Percentiles rank a stretch among this genome's conserved stretches.
phyloP scores from a whole-genome alignment of 2,888 invertebrate species.

The Lumbricus terrestris region DNA sequence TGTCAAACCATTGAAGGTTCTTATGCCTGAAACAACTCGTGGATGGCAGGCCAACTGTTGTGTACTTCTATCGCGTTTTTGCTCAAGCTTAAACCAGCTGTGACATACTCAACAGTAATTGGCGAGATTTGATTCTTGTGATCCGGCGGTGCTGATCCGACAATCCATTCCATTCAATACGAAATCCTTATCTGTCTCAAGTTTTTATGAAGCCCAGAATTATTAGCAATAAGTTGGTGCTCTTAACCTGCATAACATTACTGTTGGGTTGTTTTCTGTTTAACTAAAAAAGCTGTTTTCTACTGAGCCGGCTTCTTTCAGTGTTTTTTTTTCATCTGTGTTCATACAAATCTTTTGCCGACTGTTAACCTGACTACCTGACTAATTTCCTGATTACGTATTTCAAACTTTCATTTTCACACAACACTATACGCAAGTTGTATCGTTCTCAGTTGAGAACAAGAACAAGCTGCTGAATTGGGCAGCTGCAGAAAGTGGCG shows the following conservation, averaged over 20 bases:
- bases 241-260: neutral
- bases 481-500: neutral
- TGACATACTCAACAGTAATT: neutral
- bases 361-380: neutral
- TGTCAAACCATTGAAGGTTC: neutral
- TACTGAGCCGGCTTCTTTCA: neutral
- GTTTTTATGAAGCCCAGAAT: neutral
- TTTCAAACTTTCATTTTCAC: neutral
- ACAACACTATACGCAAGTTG: neutral
- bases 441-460: neutral
- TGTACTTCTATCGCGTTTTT: neutral
- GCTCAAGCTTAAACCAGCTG: neutral
- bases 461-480: neutral
- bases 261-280: neutral
- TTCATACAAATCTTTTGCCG: neutral
- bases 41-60: neutral
- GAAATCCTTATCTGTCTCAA: neutral
- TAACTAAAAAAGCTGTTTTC: neutral
- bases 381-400: neutral
- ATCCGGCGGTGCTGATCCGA: neutral
- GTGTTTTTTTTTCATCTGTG: neutral
- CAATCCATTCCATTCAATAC: neutral
- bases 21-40: neutral
- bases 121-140: neutral
- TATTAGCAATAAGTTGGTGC: slow-evolving; percentile 3